Percentiles rank a stretch among this genome's conserved stretches.
phyloP scores from a whole-genome alignment of 2,797 vertebrate genomes.

The Adrianichthys oophorus region DNA sequence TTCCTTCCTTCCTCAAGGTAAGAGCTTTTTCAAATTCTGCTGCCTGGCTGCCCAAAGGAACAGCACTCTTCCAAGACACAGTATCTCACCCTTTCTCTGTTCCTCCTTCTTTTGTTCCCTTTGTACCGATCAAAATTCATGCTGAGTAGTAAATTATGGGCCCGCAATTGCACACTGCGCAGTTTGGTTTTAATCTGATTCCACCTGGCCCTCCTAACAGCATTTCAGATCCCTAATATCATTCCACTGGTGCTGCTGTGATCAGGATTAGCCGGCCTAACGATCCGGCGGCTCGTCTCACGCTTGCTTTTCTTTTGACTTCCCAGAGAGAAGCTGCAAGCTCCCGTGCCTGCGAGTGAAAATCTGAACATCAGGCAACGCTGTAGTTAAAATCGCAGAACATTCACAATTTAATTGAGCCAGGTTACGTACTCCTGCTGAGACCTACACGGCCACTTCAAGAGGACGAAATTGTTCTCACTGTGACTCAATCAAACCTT shows the following conservation, averaged over 20 bases:
- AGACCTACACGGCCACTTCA: slow-evolving; percentile 41
- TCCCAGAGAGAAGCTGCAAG: slow-evolving; percentile 45
- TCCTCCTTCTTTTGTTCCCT: slow-evolving; percentile 75
- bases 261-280: slow-evolving; percentile 79
- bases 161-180: slow-evolving; percentile 74
- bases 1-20: slow-evolving; percentile 67
- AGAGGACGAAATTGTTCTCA: slow-evolving; percentile 37
- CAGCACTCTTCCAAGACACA: slow-evolving; percentile 62
- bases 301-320: slow-evolving; percentile 43
- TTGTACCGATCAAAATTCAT: slow-evolving; percentile 81
- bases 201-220: slow-evolving; percentile 75
- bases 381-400: slow-evolving; percentile 25
- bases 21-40: slow-evolving; percentile 70
- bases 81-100: slow-evolving; percentile 59
- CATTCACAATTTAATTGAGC: slow-evolving; percentile 61
- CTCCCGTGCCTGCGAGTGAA: slow-evolving; percentile 40
- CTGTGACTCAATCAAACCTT: slow-evolving; percentile 24
- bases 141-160: slow-evolving; percentile 76
- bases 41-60: slow-evolving; percentile 71
- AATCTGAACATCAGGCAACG: slow-evolving; percentile 46
- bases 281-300: slow-evolving; percentile 69
- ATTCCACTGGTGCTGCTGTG: slow-evolving; percentile 71
- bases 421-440: slow-evolving; percentile 64
- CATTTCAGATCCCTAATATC: slow-evolving; percentile 81
- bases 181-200: slow-evolving; percentile 84